These are phyloP conservation scores for Podarcis lilfordi DNA, from an alignment of 2,797 vertebrate genomes.

Conservation along the genomic window DNA sequence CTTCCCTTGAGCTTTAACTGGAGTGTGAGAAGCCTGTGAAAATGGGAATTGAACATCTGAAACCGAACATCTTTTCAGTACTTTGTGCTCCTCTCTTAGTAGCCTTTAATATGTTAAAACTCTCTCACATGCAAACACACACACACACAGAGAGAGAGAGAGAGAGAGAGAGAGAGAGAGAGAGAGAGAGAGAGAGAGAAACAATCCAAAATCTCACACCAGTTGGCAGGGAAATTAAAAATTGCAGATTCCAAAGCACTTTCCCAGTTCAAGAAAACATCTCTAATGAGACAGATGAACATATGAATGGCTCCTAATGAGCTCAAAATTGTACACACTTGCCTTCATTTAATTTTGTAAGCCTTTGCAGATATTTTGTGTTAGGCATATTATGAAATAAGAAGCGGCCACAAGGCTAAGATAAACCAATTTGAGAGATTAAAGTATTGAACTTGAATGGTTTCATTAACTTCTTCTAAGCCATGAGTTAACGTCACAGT, in stretches of 20 bases:
- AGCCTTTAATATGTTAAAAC: conserved; percentile 64
- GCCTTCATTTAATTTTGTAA: conserved; percentile 79
- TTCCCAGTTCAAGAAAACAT: conserved; percentile 78
- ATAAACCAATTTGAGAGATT: conserved; percentile 83
- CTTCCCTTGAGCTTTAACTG: too few relatives aligned
- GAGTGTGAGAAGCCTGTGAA: too few relatives aligned
- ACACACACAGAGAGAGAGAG: too few relatives aligned
- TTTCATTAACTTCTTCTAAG: conserved; percentile 81
- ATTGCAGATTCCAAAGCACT: conserved; percentile 72
- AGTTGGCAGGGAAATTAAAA: conserved; percentile 74
- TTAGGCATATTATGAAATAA: conserved; percentile 81
- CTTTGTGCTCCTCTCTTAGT: neutral
- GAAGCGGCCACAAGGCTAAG: conserved; percentile 81
- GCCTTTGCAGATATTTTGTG: conserved; percentile 80
- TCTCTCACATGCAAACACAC: too few relatives aligned
- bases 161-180: too few relatives aligned
- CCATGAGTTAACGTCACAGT: conserved; percentile 70
- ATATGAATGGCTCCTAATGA: conserved; percentile 83
- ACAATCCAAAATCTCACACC: conserved; percentile 59
- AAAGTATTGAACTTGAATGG: conserved; percentile 78
- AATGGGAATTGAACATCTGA: too few relatives aligned
- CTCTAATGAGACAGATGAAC: conserved; percentile 82
- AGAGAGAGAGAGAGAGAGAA: conserved; percentile 68
- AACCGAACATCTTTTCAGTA: too few relatives aligned
- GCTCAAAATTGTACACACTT: conserved; percentile 77